phyloP scores from a whole-genome alignment of 2,113 vertebrate genomes.

The Ptilorrhoa leucosticta region DNA sequence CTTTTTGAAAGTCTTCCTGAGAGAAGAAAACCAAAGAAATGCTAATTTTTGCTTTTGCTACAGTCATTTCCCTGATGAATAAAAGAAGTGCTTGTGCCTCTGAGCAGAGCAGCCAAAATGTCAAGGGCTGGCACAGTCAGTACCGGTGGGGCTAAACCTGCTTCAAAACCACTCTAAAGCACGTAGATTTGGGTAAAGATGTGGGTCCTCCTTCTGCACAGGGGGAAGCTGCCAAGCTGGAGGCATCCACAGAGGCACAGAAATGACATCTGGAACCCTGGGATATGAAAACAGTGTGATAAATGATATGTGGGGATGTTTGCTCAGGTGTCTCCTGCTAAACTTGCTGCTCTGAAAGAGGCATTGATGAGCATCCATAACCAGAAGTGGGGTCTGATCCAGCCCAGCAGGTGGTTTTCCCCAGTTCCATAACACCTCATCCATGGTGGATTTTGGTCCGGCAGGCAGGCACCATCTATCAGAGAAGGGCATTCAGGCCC shows the following conservation, averaged over 20 bases:
- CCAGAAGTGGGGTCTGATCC: neutral
- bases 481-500: neutral
- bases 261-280: neutral
- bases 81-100: neutral
- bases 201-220: neutral
- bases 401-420: neutral
- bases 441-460: fast-evolving
- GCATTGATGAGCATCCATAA: neutral
- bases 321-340: neutral
- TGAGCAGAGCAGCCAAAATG: neutral
- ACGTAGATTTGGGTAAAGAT: fast-evolving
- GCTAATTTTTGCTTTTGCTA: neutral
- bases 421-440: neutral
- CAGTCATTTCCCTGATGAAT: neutral
- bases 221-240: neutral
- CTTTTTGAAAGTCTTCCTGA: neutral
- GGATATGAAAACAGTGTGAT: neutral
- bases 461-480: neutral
- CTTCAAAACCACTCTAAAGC: neutral
- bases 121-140: neutral
- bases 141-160: neutral
- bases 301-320: neutral
- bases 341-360: neutral
- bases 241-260: neutral
- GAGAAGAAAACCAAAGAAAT: neutral